Conservation (phyloP, 2,797 vertebrate genomes). For the Tragopan temminckii region DNA sequence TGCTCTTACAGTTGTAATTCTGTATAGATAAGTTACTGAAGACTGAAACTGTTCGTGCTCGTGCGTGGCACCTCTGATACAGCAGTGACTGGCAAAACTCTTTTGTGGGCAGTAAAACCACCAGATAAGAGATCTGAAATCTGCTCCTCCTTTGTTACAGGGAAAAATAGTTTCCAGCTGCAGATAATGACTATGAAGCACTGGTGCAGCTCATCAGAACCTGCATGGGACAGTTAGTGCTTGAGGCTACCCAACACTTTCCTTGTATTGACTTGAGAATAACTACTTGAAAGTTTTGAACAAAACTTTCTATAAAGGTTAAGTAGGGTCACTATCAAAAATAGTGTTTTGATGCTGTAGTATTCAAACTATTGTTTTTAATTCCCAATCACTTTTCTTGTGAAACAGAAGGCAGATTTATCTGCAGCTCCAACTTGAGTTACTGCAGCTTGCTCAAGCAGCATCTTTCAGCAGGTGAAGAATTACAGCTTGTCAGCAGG, state of each 20-base stretch:
- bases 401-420: not conserved
- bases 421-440: not conserved
- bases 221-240: not conserved
- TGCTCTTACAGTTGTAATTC: not conserved
- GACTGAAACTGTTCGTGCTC: not conserved
- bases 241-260: not conserved
- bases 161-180: not conserved
- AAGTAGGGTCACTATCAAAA: not conserved
- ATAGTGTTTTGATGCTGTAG: not conserved
- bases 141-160: not conserved
- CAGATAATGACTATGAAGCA: not conserved
- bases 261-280: not conserved
- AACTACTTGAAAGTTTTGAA: not conserved
- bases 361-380: not conserved
- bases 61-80: not conserved
- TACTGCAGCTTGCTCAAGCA: not conserved
- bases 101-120: not conserved
- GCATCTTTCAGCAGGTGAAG: not conserved
- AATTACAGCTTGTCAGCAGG: not conserved
- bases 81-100: not conserved
- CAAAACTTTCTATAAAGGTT: not conserved
- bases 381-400: not conserved
- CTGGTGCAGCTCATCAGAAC: not conserved
- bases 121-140: not conserved
- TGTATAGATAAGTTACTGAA: not conserved